Evolutionary conservation across 2,888 invertebrate genomes (phyloP), one percentile per base, ranked within the genome.

Genomic region (Amphiduros pacificus): DNA sequence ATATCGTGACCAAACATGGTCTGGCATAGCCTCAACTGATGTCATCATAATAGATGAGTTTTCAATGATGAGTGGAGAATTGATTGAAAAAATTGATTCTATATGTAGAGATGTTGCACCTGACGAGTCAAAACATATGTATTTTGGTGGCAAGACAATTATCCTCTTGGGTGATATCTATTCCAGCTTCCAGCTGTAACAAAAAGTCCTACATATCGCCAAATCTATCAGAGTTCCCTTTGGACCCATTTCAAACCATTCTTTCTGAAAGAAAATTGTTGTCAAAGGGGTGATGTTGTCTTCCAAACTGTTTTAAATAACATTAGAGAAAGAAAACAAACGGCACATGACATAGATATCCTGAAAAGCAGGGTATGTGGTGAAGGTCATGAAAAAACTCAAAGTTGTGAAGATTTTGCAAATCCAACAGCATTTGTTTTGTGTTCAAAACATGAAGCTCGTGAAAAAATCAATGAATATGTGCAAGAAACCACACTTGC

Each of bases 91-190:
- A 14, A n/a, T 54, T 32, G 54, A 54, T 32, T 2, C 20, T 3
- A 54, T 54, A 9, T 54, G 54, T 54, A 54, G 54, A 22, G 54
- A 54, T 20, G 54, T 54, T 2, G 9, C 32, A 2, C 32, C 32
- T 3, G 36, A 54, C 17, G 20, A 26, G 2, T 2, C 6, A 14
- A 36, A 20, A 22, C 6, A 2, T 2, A 54, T 14, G 11, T 36
- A n/a, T 28, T 54, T 54, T 54, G 54, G 54, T 2, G 36, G 54
- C 1, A 54, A 54, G 24, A 54, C 6, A n/a, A 22, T 54, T 5
- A 31, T 54, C 14, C 36, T 54, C 2, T 54, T 54, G 31, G 54
- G 54, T 5, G 54, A 54, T 54, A 22, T 54, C 20, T 54, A 31
- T n/a, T n/a, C 22, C 54, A 54, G 36, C 24, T 54, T 5, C 54